phyloP scores from a whole-genome alignment of 2,888 invertebrate species.

The Machimus atricapillus region DNA sequence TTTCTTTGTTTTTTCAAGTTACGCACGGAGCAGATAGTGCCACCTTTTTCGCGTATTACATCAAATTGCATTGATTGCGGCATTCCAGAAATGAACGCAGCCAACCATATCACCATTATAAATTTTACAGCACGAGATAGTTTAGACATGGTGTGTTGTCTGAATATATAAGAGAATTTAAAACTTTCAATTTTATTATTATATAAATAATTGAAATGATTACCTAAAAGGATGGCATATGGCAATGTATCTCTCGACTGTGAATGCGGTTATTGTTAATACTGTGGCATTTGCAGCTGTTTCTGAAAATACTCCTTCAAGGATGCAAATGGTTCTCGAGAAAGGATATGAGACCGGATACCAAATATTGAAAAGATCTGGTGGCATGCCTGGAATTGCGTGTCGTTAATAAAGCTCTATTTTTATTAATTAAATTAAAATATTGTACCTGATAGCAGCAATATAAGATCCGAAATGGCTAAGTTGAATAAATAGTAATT shows the following conservation, averaged over 20 bases:
- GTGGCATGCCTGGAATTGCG: conserved; percentile 70
- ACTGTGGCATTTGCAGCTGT: conserved; percentile 88
- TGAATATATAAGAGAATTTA: conserved; percentile 46
- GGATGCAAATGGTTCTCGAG: conserved; percentile 78
- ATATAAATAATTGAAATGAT: not conserved
- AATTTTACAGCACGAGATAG: conserved; percentile 83
- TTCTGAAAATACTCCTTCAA: conserved; percentile 80
- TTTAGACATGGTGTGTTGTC: conserved; percentile 83
- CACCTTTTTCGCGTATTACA: conserved; percentile 56
- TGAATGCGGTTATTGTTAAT: conserved; percentile 86
- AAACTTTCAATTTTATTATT: not conserved
- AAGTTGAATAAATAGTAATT: conserved; percentile 86
- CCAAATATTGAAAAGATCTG: conserved; percentile 80
- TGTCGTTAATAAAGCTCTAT: not conserved
- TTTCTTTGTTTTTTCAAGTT: not conserved
- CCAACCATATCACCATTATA: conserved; percentile 81
- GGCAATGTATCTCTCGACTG: conserved; percentile 85
- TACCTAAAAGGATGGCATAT: conserved; percentile 81
- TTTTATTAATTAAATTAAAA: not conserved
- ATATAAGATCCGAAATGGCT: conserved; percentile 82
- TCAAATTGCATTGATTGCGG: conserved; percentile 70
- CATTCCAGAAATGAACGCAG: conserved; percentile 75
- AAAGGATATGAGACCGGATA: conserved; percentile 76
- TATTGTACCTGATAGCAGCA: conserved; percentile 72
- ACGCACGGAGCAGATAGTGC: conserved; percentile 50